Conservation (phyloP, 2,113 vertebrate species). For the Eudyptes chrysolophus region DNA sequence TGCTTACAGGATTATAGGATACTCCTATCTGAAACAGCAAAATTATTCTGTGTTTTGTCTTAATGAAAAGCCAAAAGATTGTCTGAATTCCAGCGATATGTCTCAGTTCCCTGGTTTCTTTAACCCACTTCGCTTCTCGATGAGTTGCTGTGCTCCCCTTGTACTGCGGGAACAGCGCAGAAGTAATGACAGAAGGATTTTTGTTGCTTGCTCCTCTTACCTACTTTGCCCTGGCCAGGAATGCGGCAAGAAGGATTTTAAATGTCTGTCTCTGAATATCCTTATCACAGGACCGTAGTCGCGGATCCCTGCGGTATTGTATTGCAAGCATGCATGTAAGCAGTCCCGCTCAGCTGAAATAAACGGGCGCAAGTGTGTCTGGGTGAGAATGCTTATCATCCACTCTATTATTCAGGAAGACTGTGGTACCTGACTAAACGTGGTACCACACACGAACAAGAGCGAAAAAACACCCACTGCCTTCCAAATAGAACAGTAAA, state of each 20-base stretch:
- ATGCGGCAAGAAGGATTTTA: neutral
- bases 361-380: neutral
- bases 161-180: accelerated
- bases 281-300: accelerated
- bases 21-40: neutral
- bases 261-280: neutral
- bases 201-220: neutral
- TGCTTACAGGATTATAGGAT: neutral
- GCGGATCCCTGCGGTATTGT: neutral
- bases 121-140: neutral
- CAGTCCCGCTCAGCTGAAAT: neutral
- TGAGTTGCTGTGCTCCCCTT: neutral
- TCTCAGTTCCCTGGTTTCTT: neutral
- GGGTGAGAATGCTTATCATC: no score
- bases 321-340: neutral
- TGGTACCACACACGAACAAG: accelerated
- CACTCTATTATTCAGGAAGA: neutral
- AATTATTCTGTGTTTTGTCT: neutral
- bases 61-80: neutral
- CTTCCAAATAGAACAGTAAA: neutral
- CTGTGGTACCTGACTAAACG: neutral
- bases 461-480: neutral
- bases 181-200: neutral
- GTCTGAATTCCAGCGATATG: neutral
- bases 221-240: neutral